Conservation (phyloP, 2,888 invertebrate species). For the Heliconius hortense region DNA sequence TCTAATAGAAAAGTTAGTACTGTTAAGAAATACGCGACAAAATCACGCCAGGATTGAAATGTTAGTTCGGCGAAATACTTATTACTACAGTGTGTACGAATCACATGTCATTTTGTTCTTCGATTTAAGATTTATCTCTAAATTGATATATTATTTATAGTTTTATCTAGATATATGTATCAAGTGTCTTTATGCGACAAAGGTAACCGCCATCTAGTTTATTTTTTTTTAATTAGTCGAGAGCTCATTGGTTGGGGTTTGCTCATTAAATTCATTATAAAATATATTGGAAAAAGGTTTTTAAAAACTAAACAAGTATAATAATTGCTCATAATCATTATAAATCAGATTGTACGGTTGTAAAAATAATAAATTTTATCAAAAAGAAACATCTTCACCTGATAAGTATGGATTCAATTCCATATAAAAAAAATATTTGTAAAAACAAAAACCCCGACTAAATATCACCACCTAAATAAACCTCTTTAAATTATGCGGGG, state of each 20-base stretch:
- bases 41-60: slow-evolving; percentile 23
- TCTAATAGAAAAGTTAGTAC: neutral
- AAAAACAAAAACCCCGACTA: no score
- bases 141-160: slow-evolving; percentile 4
- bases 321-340: no score
- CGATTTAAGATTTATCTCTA: neutral
- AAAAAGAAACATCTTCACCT: no score
- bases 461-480: no score
- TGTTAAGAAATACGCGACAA: slow-evolving; percentile 18
- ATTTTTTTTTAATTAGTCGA: neutral
- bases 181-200: neutral
- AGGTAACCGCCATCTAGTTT: neutral
- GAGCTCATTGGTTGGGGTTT: neutral
- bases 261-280: no score
- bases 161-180: neutral
- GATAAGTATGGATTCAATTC: no score
- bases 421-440: no score
- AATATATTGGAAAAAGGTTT: no score
- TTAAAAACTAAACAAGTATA: no score
- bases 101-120: slow-evolving; percentile 14
- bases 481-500: no score
- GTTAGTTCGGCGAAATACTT: slow-evolving; percentile 28
- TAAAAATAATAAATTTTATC: no score
- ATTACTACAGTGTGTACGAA: neutral
- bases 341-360: no score